Evolutionary conservation across 92 coral and sea anemone genomes (phyloP).

Genomic region (Porites rus): DNA sequence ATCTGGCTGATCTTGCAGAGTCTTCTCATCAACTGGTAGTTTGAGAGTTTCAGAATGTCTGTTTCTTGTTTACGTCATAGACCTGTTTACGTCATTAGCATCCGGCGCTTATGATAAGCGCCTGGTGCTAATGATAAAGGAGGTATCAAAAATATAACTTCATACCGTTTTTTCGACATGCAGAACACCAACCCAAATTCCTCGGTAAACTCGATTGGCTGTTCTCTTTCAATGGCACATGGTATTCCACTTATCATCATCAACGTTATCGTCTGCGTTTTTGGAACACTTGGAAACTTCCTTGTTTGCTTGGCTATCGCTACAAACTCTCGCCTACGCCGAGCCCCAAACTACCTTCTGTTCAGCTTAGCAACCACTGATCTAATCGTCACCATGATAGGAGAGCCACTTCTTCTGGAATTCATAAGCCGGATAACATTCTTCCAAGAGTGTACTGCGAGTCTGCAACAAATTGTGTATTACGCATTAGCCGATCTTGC

Average conservation of each 20-base stretch:
- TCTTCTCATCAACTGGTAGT: too few species aligned
- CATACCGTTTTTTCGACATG: not conserved
- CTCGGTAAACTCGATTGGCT: not conserved
- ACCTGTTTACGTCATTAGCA: too few species aligned
- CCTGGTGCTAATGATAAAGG: too few species aligned
- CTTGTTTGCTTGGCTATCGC: conserved; percentile 15
- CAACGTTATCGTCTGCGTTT: conserved; percentile 32
- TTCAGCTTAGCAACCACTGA: conserved; percentile 27
- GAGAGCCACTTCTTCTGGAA: conserved; percentile 10
- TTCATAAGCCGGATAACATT: not conserved
- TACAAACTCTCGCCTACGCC: conserved; percentile 6
- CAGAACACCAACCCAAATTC: not conserved
- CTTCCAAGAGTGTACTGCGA: conserved; percentile 13
- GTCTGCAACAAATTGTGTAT: conserved; percentile 15
- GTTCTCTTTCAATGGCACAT: not conserved
- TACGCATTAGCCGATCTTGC: not conserved
- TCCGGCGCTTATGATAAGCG: too few species aligned
- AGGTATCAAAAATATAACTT: too few species aligned
- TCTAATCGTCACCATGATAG: too few species aligned
- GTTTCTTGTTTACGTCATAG: too few species aligned
- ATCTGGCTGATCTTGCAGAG: too few species aligned
- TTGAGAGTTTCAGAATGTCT: too few species aligned
- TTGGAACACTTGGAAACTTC: conserved; percentile 24
- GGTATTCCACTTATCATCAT: not conserved
- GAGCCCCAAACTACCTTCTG: conserved; percentile 34